A percentile compares a stretch with the other conserved stretches of the same genome.
phyloP scores from a whole-genome alignment of 1,140 invertebrate genomes.

The Papilio glaucus region DNA sequence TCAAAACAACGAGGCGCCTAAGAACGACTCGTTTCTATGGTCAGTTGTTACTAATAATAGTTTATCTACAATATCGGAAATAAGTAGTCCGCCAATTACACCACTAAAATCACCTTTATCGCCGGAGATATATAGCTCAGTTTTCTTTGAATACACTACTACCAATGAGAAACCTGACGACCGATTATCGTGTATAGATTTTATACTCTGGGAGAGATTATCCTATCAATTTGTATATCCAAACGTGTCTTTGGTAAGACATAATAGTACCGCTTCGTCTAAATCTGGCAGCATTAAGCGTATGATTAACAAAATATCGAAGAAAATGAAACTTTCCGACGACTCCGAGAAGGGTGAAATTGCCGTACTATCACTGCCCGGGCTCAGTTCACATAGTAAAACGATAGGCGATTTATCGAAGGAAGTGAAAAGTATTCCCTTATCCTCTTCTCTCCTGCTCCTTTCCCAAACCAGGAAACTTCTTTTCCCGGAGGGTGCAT shows the following conservation, averaged over 20 bases:
- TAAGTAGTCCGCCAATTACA: conserved; percentile 52
- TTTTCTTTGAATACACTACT: conserved; percentile 70
- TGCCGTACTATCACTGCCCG: conserved; percentile 67
- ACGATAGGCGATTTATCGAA: conserved; percentile 66
- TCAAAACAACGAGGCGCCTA: conserved; percentile 47
- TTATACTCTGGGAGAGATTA: conserved; percentile 78
- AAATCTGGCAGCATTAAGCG: conserved; percentile 64
- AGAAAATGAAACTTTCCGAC: conserved; percentile 54
- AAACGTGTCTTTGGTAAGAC: conserved; percentile 61
- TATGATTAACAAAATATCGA: conserved; percentile 56
- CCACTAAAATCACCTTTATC: conserved; percentile 59
- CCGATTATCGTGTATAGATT: conserved; percentile 68
- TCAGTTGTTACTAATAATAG: conserved; percentile 56
- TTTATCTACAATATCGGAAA: conserved; percentile 69
- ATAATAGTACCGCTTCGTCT: conserved; percentile 56
- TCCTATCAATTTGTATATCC: conserved; percentile 65
- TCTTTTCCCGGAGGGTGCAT: conserved; percentile 69
- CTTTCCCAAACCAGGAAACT: conserved; percentile 68
- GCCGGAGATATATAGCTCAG: conserved; percentile 69
- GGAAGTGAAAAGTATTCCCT: conserved; percentile 65
- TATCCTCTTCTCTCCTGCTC: conserved; percentile 65
- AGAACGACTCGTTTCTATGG: conserved; percentile 68
- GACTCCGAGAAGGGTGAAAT: conserved; percentile 59
- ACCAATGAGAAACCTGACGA: conserved; percentile 52
- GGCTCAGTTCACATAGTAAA: conserved; percentile 63